Evolutionary conservation across 1,140 invertebrate species (phyloP).

Genomic region (Drosophila mayri): DNA sequence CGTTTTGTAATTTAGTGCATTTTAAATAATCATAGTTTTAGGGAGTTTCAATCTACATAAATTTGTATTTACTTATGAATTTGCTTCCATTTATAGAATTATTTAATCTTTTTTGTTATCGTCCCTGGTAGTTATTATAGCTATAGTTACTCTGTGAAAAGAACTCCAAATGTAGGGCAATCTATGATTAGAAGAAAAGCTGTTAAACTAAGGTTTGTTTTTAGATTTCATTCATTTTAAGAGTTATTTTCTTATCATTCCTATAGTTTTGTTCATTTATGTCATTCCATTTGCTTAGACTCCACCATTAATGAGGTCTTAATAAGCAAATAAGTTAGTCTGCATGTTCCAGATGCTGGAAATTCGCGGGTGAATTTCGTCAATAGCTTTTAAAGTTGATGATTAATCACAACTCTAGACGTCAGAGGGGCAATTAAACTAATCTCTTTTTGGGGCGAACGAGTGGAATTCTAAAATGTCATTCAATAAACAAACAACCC

Average conservation of each 20-base stretch:
- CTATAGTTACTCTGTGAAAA: not conserved
- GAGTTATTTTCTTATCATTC: not conserved
- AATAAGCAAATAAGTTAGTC: not conserved
- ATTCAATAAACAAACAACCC: conserved; percentile 69
- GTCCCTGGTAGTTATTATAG: not conserved
- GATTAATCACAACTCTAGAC: conserved; percentile 61
- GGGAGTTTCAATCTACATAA: too few species aligned
- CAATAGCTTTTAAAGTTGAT: conserved; percentile 15
- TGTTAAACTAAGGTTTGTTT: not conserved
- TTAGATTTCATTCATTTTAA: not conserved
- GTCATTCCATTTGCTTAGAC: too few species aligned
- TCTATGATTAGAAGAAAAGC: not conserved
- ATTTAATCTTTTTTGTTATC: conserved; percentile 1
- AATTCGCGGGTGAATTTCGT: conserved; percentile 10
- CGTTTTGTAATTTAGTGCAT: too few species aligned
- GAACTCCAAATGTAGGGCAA: conserved; percentile 1
- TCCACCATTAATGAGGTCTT: conserved; percentile 1
- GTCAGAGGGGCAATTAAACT: conserved; percentile 63
- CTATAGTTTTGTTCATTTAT: not conserved
- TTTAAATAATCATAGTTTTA: not conserved
- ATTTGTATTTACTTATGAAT: not conserved
- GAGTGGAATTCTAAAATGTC: conserved; percentile 64
- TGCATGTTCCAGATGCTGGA: not conserved
- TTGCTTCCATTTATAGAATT: too few species aligned
- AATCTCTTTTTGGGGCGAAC: conserved; percentile 52